Base-by-base conservation (phyloP, 2,888 invertebrate genomes). In the Tolmerus cingulatus region DNA sequence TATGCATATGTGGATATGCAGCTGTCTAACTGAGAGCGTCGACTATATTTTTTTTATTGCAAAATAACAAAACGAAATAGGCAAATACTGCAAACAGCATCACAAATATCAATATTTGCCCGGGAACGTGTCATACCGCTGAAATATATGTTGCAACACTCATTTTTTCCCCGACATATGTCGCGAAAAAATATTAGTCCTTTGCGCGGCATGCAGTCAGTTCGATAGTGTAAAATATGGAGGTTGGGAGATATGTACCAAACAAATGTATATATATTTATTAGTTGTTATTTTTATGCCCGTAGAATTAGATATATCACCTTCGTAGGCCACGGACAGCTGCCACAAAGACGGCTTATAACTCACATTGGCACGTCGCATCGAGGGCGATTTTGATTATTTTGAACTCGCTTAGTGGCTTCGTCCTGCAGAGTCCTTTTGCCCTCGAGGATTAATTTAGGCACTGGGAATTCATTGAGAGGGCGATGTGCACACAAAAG, bases 371-470 rank as follows among this genome's bases (percentile, higher is more conserved):
- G 7, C 79, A 34, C 51, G 51, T 51, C 27, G 27, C 51, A 16
- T 51, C 37, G 76, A 76, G 51, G 51, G 27, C 51, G 79, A 79
- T 79, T 79, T 23, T 79, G 46, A 79, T 79, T 79, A 79, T 51
- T 40, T 51, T 30, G 27, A 51, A 66, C 27, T 66, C 66, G 51
- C 79, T 79, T 76, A 76, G 76, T 85, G 84, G 51, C 74, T 76
- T 84, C 40, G n/a, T 37, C 34, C 14, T 34, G 76, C 19, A 66
- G 12, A 27, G 27, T 23, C 76, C 51, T 14, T 51, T 77, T 86
- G 74, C 86, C 87, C 82, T 57, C 76, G 74, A 86, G 87, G 86
- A 86, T 85, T 86, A 86, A 87, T 86, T 87, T 79, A 74, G 76
- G 37, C 78, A 87, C 43, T 84, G 81, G 81, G 34, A 81, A 74